These are phyloP conservation scores for Melipona quadrifasciata DNA, from an alignment of 1,140 invertebrate genomes.

Conservation along the genomic window DNA sequence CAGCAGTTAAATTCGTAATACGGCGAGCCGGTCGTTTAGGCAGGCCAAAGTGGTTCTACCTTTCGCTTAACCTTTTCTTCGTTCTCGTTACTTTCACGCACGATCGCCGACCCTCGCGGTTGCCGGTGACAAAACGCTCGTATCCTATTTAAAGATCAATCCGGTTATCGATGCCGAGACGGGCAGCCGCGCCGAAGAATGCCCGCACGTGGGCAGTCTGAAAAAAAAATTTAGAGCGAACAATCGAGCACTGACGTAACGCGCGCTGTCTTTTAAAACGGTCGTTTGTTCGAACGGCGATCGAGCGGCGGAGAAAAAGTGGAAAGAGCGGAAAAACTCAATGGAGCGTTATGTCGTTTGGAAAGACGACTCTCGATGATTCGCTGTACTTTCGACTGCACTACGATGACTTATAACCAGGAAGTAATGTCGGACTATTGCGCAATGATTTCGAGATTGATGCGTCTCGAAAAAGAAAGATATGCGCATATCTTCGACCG, in stretches of 20 bases:
- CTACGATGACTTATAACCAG: too few relatives aligned
- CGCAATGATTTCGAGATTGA: background rate
- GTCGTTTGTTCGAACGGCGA: background rate
- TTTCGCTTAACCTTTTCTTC: constrained; percentile 64
- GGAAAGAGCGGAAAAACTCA: too few relatives aligned
- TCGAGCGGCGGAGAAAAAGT: background rate
- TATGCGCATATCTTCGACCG: too few relatives aligned
- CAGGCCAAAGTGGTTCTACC: constrained; percentile 50
- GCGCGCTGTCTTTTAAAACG: background rate
- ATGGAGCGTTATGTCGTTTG: too few relatives aligned
- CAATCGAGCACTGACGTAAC: constrained; percentile 5
- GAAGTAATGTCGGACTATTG: background rate
- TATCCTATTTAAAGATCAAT: constrained; percentile 66
- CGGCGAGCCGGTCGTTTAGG: constrained; percentile 14
- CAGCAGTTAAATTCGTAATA: constrained; percentile 27
- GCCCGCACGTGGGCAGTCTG: constrained; percentile 32
- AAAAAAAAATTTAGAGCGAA: constrained; percentile 29
- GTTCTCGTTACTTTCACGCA: constrained; percentile 61
- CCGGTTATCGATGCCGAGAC: constrained; percentile 50
- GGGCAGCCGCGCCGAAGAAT: constrained; percentile 42
- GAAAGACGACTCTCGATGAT: background rate
- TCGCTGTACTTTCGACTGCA: background rate
- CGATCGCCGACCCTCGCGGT: constrained; percentile 48
- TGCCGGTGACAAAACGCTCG: constrained; percentile 50
- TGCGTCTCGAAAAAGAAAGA: too few relatives aligned